Base-by-base conservation (phyloP, 2,113 vertebrate species). In the Hyla sarda region DNA sequence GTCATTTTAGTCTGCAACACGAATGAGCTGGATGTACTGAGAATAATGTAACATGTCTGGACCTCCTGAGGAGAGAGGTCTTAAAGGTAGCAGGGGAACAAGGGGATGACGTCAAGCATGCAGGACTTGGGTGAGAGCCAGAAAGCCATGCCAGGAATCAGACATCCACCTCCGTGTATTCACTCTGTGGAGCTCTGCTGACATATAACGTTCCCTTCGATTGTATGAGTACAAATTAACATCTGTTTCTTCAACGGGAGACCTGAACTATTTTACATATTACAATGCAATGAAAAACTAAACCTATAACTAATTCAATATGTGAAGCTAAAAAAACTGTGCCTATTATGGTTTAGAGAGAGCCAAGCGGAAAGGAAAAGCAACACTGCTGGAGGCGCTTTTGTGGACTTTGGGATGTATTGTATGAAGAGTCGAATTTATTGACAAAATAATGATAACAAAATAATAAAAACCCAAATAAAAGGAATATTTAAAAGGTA, bases 71-170 rank as follows among this genome's bases (percentile, higher is more conserved):
- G 58, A 54, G 73, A 41, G 50, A 65, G 72, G 30, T 10, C 58
- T 41, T 28, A 30, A 83, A 45, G 3, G 80, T 87, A 69, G 25
- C 48, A 23, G n/a, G 47, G 81, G 47, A 82, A 78, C 56, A 75
- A 72, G 17, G 30, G 50, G 41, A 45, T 83, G 58, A 87, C 32
- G 25, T 34, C 16, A 30, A 87, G 48, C 32, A 71, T 47, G 19
- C 21, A 52, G 60, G 58, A 11, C 30, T 48, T 87, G 85, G 69
- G 25, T 17, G 85, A 71, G 52, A 14, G 47, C 80, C 80, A 77
- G 50, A 56, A 72, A 52, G 23, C 19, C 21, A 17, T n/a, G 58
- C 79, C 69, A 37, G 48, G 77, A 45, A 13, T 69, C 69, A 65
- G n/a, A 12, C 52, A 8, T 69, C 19, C 13, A 32, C 50, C 52